Conservation (phyloP, 37 sponge, comb jelly and placozoan species). For the Hexactinellida sp. region DNA sequence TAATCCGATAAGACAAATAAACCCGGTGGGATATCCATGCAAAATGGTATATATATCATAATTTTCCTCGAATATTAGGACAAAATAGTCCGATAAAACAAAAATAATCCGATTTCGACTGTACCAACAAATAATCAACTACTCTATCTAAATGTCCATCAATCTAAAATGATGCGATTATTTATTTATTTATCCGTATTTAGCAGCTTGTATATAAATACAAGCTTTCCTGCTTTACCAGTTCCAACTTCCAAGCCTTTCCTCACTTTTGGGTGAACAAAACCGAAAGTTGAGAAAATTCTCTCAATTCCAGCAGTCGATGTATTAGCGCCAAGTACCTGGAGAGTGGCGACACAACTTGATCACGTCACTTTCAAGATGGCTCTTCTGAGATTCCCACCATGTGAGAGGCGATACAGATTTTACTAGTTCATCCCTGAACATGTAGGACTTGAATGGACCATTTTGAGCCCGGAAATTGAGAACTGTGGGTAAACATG, state of each 20-base stretch:
- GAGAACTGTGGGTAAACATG: background rate
- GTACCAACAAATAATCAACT: background rate
- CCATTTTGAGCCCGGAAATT: slow-evolving; percentile 1
- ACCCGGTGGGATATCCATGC: no score
- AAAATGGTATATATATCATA: no score
- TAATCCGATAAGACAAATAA: no score
- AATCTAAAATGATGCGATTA: background rate
- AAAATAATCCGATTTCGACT: no score
- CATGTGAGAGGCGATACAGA: background rate
- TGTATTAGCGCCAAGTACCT: background rate
- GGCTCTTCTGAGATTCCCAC: slow-evolving; percentile 10
- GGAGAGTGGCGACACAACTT: background rate
- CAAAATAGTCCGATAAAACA: background rate
- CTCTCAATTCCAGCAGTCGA: background rate
- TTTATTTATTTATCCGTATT: background rate
- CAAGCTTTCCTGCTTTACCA: background rate
- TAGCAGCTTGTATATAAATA: slow-evolving; percentile 14
- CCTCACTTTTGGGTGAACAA: slow-evolving; percentile 1
- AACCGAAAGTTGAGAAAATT: background rate
- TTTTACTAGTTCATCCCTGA: background rate
- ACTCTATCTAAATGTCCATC: background rate
- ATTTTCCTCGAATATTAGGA: background rate
- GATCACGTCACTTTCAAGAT: background rate
- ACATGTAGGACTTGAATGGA: background rate
- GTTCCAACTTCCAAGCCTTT: background rate